Conservation (phyloP, 2,888 invertebrate species). For the Helicoverpa assulta region DNA sequence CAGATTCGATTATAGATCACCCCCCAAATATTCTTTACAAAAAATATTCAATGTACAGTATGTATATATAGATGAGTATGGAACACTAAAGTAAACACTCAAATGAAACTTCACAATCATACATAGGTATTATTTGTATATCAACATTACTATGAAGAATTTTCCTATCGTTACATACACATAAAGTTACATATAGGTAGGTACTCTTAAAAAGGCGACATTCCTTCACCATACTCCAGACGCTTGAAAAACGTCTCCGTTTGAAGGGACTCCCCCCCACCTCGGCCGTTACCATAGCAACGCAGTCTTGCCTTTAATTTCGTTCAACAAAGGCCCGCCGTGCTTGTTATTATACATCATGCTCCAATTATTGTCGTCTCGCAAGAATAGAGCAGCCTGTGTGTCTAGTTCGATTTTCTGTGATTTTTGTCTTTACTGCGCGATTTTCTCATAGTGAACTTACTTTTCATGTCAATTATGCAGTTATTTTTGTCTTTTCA, state of each 20-base stretch:
- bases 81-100: no score
- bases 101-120: no score
- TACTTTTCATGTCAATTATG: no score
- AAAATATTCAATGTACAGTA: no score
- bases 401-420: slow-evolving; percentile 38
- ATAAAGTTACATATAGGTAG: slow-evolving; percentile 7
- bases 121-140: no score
- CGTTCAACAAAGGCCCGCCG: slow-evolving; percentile 72
- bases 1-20: no score
- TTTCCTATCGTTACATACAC: not conserved
- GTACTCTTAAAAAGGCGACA: not conserved
- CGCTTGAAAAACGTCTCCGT: slow-evolving; percentile 41
- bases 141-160: not conserved
- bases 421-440: slow-evolving; percentile 26
- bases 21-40: no score
- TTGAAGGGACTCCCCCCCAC: slow-evolving; percentile 37
- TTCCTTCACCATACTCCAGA: slow-evolving; percentile 13
- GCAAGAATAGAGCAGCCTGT: slow-evolving; percentile 68
- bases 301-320: slow-evolving; percentile 76
- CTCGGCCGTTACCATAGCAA: slow-evolving; percentile 68
- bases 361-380: slow-evolving; percentile 78
- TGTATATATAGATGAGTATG: no score
- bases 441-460: no score
- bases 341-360: slow-evolving; percentile 77
- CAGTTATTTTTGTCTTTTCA: no score